These are phyloP conservation scores for Sturnus vulgaris DNA, from an alignment of 2,113 vertebrate species.

Conservation along the genomic window DNA sequence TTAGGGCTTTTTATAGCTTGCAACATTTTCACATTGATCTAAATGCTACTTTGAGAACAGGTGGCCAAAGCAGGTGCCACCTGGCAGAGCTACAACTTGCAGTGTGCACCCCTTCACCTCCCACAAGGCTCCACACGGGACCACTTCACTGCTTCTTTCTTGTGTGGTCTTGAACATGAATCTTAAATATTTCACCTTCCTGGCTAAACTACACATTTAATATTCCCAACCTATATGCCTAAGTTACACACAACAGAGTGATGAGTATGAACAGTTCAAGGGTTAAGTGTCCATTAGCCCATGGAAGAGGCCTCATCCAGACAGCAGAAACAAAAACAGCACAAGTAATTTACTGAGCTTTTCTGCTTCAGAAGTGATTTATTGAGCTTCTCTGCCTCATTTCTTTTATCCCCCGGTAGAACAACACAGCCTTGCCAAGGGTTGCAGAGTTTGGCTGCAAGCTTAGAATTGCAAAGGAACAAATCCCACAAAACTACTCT, in stretches of 20 bases:
- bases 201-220: neutral
- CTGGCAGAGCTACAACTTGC: neutral
- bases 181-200: neutral
- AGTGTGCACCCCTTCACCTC: neutral
- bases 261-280: neutral
- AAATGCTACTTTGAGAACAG: neutral
- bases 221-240: neutral
- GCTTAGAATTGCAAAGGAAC: neutral
- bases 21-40: neutral
- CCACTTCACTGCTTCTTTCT: neutral
- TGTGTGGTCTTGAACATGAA: neutral
- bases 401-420: neutral
- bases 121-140: neutral
- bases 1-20: neutral
- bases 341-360: neutral
- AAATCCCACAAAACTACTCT: neutral
- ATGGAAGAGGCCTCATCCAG: neutral
- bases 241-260: neutral
- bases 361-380: neutral
- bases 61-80: neutral
- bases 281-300: neutral
- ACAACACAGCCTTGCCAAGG: neutral
- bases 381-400: neutral
- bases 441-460: neutral
- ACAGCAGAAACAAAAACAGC: neutral